Percentiles rank a stretch among this genome's conserved stretches.
Conservation (phyloP, 2,888 invertebrate species). For the Aethes cnicana region DNA sequence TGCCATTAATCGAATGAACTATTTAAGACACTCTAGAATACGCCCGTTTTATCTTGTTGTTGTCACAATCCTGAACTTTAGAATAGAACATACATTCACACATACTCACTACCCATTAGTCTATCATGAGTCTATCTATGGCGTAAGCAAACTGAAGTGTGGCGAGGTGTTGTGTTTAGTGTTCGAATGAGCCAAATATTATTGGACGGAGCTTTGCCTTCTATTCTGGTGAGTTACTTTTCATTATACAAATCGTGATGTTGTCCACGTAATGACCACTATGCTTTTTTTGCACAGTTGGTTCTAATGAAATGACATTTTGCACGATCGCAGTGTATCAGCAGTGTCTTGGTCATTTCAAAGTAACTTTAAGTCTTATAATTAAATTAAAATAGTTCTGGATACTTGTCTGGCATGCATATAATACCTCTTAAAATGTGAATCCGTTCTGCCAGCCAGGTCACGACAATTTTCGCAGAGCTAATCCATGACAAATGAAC, state of each 20-base stretch:
- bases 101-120: too few species aligned
- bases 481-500: constrained; percentile 25
- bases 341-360: constrained; percentile 14
- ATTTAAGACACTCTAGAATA: constrained; percentile 6
- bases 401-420: background rate
- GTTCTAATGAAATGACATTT: constrained; percentile 26
- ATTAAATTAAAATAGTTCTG: constrained; percentile 22
- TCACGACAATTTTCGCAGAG: constrained; percentile 15
- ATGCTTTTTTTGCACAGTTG: constrained; percentile 21
- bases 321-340: constrained; percentile 15
- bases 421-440: constrained; percentile 4
- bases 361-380: constrained; percentile 12
- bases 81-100: too few species aligned
- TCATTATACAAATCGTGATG: too few species aligned
- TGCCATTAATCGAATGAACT: background rate
- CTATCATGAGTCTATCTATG: constrained; percentile 18
- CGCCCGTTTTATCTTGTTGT: constrained; percentile 6
- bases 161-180: constrained; percentile 17
- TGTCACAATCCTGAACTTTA: too few species aligned
- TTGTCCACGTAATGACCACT: background rate
- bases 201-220: constrained; percentile 23
- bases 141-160: constrained; percentile 20
- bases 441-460: background rate
- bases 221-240: constrained; percentile 16
- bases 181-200: constrained; percentile 11